phyloP scores from a whole-genome alignment of 2,888 invertebrate species.

The Heteromurus nitidus region DNA sequence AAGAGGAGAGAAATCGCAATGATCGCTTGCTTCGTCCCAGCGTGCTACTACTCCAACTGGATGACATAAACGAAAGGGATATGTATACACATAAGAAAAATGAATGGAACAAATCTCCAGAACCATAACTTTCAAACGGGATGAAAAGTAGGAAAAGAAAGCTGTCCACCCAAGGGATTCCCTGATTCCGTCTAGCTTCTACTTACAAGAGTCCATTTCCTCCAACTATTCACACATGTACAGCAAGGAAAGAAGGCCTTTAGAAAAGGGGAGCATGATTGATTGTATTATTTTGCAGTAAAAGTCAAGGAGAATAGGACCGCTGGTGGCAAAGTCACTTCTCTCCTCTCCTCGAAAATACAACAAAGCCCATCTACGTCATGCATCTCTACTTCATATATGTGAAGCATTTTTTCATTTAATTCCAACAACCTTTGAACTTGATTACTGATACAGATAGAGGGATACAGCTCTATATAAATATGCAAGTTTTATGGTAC shows the following conservation, averaged over 20 bases:
- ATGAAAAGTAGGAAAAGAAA: neutral
- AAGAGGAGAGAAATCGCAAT: too few relatives aligned
- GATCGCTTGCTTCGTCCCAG: too few relatives aligned
- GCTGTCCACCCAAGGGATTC: too few relatives aligned
- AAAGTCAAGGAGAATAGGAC: constrained; percentile 39
- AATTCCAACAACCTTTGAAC: neutral
- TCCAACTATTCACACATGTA: neutral
- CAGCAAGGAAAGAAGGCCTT: too few relatives aligned
- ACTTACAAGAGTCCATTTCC: neutral
- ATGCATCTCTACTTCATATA: constrained; percentile 8
- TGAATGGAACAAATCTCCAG: too few relatives aligned
- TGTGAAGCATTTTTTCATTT: constrained; percentile 42
- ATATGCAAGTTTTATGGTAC: too few relatives aligned
- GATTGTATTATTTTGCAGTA: constrained; percentile 58
- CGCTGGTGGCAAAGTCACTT: constrained; percentile 15
- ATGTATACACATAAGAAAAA: too few relatives aligned
- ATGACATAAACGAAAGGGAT: neutral
- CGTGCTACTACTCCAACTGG: neutral
- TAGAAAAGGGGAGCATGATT: constrained; percentile 37
- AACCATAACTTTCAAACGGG: neutral
- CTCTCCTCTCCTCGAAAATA: neutral
- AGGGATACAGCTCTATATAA: too few relatives aligned
- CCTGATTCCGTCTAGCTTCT: too few relatives aligned
- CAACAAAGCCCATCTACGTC: constrained; percentile 48
- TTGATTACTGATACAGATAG: neutral